These are phyloP conservation scores for Eupsilia transversa DNA, from an alignment of 2,888 invertebrate genomes.

Conservation along the genomic window DNA sequence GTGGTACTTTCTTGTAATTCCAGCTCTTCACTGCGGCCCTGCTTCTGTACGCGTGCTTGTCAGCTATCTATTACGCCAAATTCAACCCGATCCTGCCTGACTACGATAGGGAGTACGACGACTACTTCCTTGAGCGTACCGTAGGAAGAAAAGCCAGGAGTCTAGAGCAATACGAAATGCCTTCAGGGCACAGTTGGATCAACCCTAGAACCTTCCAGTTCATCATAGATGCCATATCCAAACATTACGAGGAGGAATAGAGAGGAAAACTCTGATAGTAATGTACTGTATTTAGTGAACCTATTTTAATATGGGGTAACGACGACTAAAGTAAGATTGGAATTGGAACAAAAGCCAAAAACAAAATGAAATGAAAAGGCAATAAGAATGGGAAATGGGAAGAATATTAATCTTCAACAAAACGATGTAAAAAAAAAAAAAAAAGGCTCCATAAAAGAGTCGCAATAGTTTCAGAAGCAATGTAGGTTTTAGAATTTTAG, in stretches of 20 bases:
- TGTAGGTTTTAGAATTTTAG: background rate
- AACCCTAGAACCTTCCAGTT: slow-evolving; percentile 92
- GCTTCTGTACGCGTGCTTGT: slow-evolving; percentile 95
- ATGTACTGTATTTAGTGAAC: slow-evolving; percentile 13
- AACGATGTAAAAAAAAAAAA: no score
- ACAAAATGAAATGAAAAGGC: background rate
- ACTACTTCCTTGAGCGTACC: slow-evolving; percentile 93
- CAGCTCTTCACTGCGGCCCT: slow-evolving; percentile 95
- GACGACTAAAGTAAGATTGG: slow-evolving; percentile 40
- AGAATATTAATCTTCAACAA: background rate
- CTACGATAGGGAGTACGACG: slow-evolving; percentile 93
- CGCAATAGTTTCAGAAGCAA: background rate
- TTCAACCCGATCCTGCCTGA: slow-evolving; percentile 95
- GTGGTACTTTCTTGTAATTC: slow-evolving; percentile 68
- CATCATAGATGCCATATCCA: slow-evolving; percentile 91
- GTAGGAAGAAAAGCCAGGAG: slow-evolving; percentile 88
- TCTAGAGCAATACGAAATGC: slow-evolving; percentile 80
- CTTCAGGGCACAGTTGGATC: slow-evolving; percentile 89
- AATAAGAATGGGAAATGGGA: background rate
- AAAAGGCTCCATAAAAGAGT: background rate
- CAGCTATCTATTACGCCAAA: slow-evolving; percentile 96
- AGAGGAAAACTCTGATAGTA: background rate
- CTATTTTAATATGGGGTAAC: slow-evolving; percentile 58
- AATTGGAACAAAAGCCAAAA: background rate
- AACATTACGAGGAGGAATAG: slow-evolving; percentile 81